phyloP scores from a whole-genome alignment of 2,888 invertebrate genomes.

The Matsumyia berberina region DNA sequence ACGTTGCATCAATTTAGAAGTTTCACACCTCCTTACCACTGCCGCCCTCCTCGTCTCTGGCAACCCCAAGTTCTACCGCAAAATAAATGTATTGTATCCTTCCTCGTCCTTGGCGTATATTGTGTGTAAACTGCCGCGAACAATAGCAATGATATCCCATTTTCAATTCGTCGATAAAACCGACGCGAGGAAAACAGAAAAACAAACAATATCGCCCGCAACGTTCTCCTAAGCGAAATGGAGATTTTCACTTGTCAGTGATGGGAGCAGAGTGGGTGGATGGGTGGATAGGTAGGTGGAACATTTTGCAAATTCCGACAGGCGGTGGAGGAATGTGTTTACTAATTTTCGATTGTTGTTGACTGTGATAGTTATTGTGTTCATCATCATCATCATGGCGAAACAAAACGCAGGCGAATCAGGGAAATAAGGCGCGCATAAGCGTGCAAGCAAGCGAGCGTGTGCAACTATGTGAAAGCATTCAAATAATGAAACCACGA shows the following conservation, averaged over 20 bases:
- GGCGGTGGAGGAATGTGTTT: constrained; percentile 42
- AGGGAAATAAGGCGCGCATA: constrained; percentile 42
- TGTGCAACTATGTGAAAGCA: constrained; percentile 61
- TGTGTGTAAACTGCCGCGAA: constrained; percentile 58
- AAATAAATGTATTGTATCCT: constrained; percentile 35
- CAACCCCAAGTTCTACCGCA: constrained; percentile 13
- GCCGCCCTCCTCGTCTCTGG: constrained; percentile 5
- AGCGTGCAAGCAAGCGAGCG: constrained; percentile 28
- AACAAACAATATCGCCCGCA: constrained; percentile 18
- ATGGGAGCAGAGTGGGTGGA: neutral
- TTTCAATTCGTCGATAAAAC: constrained; percentile 61
- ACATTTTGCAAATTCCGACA: too few relatives aligned
- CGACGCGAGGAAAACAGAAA: constrained; percentile 7
- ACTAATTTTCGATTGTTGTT: constrained; percentile 74
- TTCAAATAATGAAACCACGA: constrained; percentile 73
- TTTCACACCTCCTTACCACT: constrained; percentile 32
- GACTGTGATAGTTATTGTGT: constrained; percentile 75
- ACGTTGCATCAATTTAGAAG: constrained; percentile 75
- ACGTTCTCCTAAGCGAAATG: constrained; percentile 18
- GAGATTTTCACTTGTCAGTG: constrained; percentile 18
- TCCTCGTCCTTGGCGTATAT: constrained; percentile 39
- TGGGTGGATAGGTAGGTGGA: neutral
- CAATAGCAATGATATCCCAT: constrained; percentile 62
- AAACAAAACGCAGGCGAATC: constrained; percentile 19
- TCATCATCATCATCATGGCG: constrained; percentile 62